Conservation (phyloP, 2,797 vertebrate species). For the Sparidentex hasta region DNA sequence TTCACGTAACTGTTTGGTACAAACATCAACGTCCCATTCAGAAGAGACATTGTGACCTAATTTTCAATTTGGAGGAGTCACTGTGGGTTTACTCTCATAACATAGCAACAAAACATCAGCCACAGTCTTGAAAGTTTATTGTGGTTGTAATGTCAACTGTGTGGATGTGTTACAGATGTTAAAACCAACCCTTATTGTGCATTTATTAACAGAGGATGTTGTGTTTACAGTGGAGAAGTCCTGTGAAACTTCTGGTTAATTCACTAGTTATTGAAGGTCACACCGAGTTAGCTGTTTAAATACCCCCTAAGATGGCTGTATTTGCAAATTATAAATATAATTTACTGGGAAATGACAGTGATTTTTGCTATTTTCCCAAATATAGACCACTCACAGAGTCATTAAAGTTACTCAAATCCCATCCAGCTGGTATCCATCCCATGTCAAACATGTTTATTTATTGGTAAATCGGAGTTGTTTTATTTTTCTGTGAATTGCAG, state of each 20-base stretch:
- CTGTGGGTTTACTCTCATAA: background rate
- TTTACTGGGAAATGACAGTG: background rate
- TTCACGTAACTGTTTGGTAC: background rate
- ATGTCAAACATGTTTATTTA: background rate
- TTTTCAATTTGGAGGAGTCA: slow-evolving; percentile 52
- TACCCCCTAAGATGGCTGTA: background rate
- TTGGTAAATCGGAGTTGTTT: background rate
- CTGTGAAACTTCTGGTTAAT: background rate
- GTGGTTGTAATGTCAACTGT: fast-evolving
- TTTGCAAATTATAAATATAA: background rate
- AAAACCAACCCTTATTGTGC: background rate
- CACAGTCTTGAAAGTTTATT: fast-evolving
- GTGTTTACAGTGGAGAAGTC: background rate
- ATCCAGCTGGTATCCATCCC: background rate
- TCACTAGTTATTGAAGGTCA: background rate
- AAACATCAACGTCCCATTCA: background rate
- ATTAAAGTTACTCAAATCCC: background rate
- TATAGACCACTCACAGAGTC: too few species aligned
- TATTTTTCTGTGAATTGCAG: background rate
- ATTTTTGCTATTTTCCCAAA: background rate
- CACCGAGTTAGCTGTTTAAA: background rate
- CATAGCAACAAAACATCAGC: too few species aligned
- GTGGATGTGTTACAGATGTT: fast-evolving
- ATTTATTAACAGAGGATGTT: background rate
- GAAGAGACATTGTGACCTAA: slow-evolving; percentile 60